Conservation (phyloP, 2,888 invertebrate genomes). For the Cecidostiba fungosa region DNA sequence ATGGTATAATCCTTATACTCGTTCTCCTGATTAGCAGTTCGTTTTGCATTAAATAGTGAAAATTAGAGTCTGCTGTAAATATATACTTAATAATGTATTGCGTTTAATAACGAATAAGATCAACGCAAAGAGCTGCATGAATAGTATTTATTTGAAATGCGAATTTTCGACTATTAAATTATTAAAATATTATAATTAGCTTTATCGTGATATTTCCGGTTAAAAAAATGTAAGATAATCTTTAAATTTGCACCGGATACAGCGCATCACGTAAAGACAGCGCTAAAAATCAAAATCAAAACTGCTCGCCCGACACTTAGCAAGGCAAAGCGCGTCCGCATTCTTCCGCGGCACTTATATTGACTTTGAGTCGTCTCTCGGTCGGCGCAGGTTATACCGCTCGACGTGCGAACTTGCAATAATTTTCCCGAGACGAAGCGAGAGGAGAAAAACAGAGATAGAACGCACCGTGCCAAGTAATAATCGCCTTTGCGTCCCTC, state of each 20-base stretch:
- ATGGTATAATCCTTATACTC: too few species aligned
- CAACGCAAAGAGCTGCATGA: too few species aligned
- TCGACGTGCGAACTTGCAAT: conserved; percentile 44
- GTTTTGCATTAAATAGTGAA: too few species aligned
- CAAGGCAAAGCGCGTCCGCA: background rate
- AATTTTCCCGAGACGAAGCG: conserved; percentile 50
- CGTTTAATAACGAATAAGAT: too few species aligned
- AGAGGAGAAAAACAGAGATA: conserved; percentile 40
- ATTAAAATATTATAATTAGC: too few species aligned
- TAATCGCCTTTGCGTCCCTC: conserved; percentile 55
- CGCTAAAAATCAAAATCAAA: background rate
- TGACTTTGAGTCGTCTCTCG: conserved; percentile 42
- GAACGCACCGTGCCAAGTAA: conserved; percentile 34
- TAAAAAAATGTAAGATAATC: too few species aligned
- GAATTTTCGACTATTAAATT: too few species aligned
- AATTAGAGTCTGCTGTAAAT: too few species aligned
- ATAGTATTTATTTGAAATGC: too few species aligned
- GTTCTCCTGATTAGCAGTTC: too few species aligned
- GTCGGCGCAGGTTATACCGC: conserved; percentile 1
- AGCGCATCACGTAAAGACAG: background rate
- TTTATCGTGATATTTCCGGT: too few species aligned
- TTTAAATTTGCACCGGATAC: background rate
- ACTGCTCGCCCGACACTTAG: background rate
- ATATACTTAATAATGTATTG: too few species aligned
- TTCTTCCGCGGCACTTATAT: conserved; percentile 26